Percentiles rank a stretch among this genome's conserved stretches.
phyloP scores from a whole-genome alignment of 1,140 invertebrate genomes.

The Procambarus virginalis region DNA sequence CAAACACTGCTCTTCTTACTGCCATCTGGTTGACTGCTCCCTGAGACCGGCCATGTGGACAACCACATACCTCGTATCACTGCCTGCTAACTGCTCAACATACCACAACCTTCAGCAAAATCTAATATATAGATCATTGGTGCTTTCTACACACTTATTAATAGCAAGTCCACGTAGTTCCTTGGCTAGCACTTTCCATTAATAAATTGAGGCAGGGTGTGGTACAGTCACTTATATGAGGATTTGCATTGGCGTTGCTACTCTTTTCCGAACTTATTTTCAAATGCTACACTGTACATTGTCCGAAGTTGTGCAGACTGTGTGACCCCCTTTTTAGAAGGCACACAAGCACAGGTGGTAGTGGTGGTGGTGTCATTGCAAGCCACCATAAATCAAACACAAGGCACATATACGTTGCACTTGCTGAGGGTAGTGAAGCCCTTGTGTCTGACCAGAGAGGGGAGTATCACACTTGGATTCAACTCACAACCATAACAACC shows the following conservation, averaged over 20 bases:
- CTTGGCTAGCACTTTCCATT: conserved; percentile 23
- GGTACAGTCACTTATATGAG: neutral
- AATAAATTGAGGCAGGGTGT: conserved; percentile 1
- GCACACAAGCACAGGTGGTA: conserved; percentile 6
- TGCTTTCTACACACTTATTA: conserved; percentile 40
- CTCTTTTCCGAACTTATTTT: conserved; percentile 6
- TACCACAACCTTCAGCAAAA: conserved; percentile 31
- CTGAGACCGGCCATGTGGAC: conserved; percentile 49
- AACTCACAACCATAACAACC: conserved; percentile 55
- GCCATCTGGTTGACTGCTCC: conserved; percentile 30
- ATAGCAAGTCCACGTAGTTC: conserved; percentile 15
- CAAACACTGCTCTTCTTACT: conserved; percentile 23
- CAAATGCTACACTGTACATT: neutral
- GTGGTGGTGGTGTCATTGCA: conserved; percentile 37
- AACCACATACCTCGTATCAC: conserved; percentile 37
- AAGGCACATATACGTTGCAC: conserved; percentile 70
- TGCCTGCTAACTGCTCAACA: conserved; percentile 21
- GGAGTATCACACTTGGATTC: conserved; percentile 61
- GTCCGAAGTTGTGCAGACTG: neutral
- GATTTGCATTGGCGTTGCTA: conserved; percentile 22
- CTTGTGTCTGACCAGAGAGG: conserved; percentile 56
- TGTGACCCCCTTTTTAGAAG: neutral
- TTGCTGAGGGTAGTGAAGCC: conserved; percentile 54
- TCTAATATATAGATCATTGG: conserved; percentile 13
- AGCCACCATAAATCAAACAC: conserved; percentile 44